A percentile compares a stretch with the other conserved stretches of the same genome.
phyloP scores from a whole-genome alignment of 2,888 invertebrate species.

The Diarsia rubi region DNA sequence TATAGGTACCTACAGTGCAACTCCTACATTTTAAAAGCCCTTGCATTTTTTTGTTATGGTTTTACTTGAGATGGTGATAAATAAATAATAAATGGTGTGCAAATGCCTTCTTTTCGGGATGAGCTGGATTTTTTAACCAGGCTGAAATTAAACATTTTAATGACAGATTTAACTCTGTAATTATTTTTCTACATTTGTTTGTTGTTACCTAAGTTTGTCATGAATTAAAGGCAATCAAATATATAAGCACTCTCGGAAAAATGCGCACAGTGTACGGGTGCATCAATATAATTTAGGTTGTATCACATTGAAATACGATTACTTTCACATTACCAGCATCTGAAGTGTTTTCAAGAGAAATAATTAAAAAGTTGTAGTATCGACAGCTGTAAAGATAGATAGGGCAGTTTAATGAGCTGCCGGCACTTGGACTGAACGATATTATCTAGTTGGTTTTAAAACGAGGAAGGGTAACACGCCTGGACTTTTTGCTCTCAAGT shows the following conservation, averaged over 20 bases:
- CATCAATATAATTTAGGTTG: background rate
- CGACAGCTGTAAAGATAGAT: conserved; percentile 59
- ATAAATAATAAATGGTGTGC: too few relatives aligned
- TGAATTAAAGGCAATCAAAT: background rate
- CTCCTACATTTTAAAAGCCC: background rate
- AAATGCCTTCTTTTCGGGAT: too few relatives aligned
- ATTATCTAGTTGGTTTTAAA: conserved; percentile 31
- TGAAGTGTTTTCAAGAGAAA: conserved; percentile 40
- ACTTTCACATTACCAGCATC: conserved; percentile 4
- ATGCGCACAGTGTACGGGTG: background rate
- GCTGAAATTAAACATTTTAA: background rate
- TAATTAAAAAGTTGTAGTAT: conserved; percentile 65
- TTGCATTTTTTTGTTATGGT: background rate
- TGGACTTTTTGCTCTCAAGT: background rate
- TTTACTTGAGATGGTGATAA: too few relatives aligned
- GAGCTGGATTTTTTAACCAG: too few relatives aligned
- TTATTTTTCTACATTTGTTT: background rate
- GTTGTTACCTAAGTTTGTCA: background rate
- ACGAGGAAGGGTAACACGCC: background rate
- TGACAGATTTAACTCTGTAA: background rate
- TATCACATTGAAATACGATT: background rate
- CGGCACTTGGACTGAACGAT: conserved; percentile 6
- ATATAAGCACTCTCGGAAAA: conserved; percentile 1
- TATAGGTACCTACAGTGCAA: too few relatives aligned
- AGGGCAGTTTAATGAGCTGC: conserved; percentile 60